Base-by-base conservation (phyloP, 2,113 vertebrate genomes). In the Panthera uncia region DNA sequence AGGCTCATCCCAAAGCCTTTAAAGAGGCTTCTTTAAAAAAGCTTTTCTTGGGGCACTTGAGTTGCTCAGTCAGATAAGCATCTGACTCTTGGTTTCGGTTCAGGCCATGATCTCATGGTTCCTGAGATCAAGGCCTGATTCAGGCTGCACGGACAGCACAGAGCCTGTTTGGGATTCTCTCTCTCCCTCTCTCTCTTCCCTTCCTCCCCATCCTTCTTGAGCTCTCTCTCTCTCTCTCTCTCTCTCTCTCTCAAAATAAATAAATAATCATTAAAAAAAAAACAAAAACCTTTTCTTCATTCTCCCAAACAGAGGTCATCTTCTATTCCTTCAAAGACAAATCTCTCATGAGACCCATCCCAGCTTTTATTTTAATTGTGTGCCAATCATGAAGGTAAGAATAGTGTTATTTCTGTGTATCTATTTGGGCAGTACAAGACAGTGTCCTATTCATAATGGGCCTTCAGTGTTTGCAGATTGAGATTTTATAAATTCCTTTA, bases 261-360 rank as follows among this genome's bases (percentile, higher is more conserved):
- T 50, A 50, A 3, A 50, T 50, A 50, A 50, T 12, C 55, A 57
- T 23, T 57, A 57, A 57, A 57, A 57, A 50, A 48, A 48, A 38
- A 9, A 85, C n/a, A n/a, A 76, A 83, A 81, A 69, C 4, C 25
- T 5, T 92, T 81, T 71, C 23, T 4, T 69, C 3, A 88, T 94
- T 83, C 33, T 16, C 50, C 57, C 55, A 66, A 41, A 61, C 48
- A 31, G n/a, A 76, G 15, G 29, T n/a, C 36, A 10, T 79, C 68
- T 79, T 89, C 63, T n/a, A 76, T 89, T 95, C 66, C 31, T 96
- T 89, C 38, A 63, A 86, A 97, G 92, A 55, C 8, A 76, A 84
- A 29, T 93, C 41, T 83, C 38, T 94, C 7, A 27, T 63, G 68
- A 79, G 25, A 89, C 7, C 31, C 2, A 8, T 69, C 33, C 76